Percentiles rank a stretch among this genome's conserved stretches.
Evolutionary conservation across 2,113 vertebrate genomes (phyloP).

Genomic region (Nesoenas mayeri): DNA sequence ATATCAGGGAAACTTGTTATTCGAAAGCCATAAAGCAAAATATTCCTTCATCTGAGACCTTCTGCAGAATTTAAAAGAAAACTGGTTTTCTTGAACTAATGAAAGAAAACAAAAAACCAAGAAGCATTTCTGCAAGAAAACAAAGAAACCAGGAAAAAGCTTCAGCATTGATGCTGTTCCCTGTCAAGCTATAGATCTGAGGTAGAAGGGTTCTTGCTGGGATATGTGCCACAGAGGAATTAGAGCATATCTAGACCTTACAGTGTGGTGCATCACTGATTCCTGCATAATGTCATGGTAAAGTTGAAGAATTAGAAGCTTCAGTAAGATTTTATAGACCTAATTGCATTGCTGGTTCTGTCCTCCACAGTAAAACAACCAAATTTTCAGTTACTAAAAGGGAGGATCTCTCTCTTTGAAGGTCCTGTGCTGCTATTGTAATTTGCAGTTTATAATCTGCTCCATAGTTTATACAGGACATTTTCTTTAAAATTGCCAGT

Average conservation of each 20-base stretch:
- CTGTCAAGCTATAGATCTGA: conserved; percentile 21
- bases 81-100: not conserved
- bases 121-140: conserved; percentile 30
- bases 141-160: not conserved
- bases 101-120: conserved; percentile 2
- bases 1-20: not conserved
- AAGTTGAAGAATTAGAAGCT: not conserved
- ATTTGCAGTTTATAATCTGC: not conserved
- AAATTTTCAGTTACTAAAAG: not conserved
- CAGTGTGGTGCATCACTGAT: not conserved
- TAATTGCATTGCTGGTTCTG: not conserved
- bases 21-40: conserved; percentile 21
- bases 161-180: not conserved
- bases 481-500: not conserved
- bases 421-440: not conserved
- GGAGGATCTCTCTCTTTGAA: not conserved
- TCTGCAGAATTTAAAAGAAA: conserved; percentile 26
- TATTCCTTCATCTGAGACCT: not conserved
- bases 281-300: not conserved
- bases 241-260: conserved; percentile 10
- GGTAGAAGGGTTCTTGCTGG: not conserved
- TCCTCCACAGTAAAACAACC: not conserved
- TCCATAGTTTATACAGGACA: not conserved
- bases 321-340: not conserved
- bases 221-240: conserved; percentile 19